Conservation (phyloP, 2,888 invertebrate species). For the Caenorhabditis panamensis region DNA sequence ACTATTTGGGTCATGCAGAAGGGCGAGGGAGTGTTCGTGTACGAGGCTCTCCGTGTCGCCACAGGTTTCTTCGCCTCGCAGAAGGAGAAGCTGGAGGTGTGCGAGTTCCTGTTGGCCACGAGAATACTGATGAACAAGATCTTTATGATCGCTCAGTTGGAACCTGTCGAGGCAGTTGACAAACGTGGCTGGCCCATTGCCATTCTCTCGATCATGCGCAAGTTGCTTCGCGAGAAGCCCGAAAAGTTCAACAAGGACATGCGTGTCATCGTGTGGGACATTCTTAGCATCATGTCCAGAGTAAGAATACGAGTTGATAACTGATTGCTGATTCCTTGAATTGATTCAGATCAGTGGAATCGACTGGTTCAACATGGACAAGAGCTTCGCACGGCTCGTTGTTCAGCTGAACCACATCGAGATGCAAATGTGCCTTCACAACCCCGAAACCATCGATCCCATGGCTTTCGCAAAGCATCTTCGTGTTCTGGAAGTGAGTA, state of each 20-base stretch:
- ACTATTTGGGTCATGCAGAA: slow-evolving; percentile 6
- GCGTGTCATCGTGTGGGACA: slow-evolving; percentile 38
- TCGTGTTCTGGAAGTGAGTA: slow-evolving; percentile 40
- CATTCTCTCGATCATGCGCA: slow-evolving; percentile 37
- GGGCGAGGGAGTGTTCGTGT: slow-evolving; percentile 22
- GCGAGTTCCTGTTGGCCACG: slow-evolving; percentile 10
- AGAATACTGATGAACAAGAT: slow-evolving; percentile 20
- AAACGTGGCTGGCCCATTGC: slow-evolving; percentile 42
- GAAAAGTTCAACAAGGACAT: slow-evolving; percentile 29
- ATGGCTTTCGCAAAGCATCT: slow-evolving; percentile 22
- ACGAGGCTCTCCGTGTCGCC: slow-evolving; percentile 28
- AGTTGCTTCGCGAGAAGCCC: slow-evolving; percentile 15
- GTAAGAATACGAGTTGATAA: not conserved
- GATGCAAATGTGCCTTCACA: slow-evolving; percentile 37
- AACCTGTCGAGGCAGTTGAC: slow-evolving; percentile 17
- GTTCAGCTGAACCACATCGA: slow-evolving; percentile 51
- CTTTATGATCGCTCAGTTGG: not conserved
- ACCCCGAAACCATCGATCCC: slow-evolving; percentile 7
- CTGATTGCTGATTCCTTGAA: no score
- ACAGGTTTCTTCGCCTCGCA: slow-evolving; percentile 22
- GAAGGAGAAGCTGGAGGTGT: slow-evolving; percentile 29
- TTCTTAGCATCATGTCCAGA: slow-evolving; percentile 30
- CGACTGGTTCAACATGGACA: slow-evolving; percentile 45
- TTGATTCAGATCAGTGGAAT: slow-evolving; percentile 23
- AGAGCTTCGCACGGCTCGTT: slow-evolving; percentile 33